Conservation (phyloP, 2,797 vertebrate species). For the Lerista edwardsae region DNA sequence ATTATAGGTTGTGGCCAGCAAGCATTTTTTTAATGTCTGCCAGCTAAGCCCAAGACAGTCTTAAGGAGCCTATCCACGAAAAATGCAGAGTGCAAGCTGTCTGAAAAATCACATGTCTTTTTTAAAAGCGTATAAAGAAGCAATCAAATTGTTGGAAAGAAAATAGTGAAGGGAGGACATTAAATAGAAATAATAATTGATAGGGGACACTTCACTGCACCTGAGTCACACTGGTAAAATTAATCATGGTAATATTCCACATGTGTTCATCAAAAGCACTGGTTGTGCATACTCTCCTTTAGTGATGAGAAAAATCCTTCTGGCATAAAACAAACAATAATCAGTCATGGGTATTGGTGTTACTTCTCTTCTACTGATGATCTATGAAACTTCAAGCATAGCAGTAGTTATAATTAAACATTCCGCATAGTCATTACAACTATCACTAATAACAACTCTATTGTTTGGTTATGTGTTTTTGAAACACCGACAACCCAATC, state of each 20-base stretch:
- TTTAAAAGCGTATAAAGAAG: not conserved
- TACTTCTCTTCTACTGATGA: not conserved
- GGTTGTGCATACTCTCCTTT: not conserved
- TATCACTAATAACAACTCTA: not conserved
- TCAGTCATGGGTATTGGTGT: not conserved
- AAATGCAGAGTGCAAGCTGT: not conserved
- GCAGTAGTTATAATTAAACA: not conserved
- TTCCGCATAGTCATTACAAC: not conserved
- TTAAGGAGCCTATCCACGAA: conserved; percentile 37
- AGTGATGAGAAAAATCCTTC: not conserved
- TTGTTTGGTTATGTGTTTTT: too few relatives aligned
- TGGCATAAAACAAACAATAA: not conserved
- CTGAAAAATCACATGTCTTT: not conserved
- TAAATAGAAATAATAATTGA: not conserved
- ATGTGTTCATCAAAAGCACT: not conserved
- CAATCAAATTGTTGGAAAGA: conserved; percentile 5
- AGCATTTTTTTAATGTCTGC: not conserved
- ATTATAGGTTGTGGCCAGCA: not conserved
- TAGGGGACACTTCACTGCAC: not conserved
- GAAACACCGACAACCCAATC: too few relatives aligned
- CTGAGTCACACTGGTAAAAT: not conserved
- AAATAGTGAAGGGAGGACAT: not conserved
- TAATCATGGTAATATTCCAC: not conserved
- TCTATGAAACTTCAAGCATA: not conserved
- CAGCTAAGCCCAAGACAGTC: conserved; percentile 19